Evolutionary conservation across 2,888 invertebrate genomes (phyloP), one percentile per base, ranked within the genome.

Genomic region (Leptinotarsa tumamoca): DNA sequence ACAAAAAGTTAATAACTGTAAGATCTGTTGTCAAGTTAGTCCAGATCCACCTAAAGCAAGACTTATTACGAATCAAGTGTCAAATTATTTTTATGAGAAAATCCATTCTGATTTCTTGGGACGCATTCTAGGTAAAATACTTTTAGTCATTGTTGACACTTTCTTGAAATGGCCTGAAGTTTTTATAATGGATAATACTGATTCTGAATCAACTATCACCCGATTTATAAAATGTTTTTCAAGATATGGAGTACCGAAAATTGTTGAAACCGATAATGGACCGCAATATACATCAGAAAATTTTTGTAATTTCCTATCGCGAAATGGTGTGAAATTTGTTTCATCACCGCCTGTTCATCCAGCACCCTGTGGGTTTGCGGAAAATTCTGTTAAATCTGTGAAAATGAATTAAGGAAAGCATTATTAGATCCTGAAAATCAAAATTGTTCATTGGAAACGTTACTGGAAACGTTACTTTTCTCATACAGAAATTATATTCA

Each of bases 101-200:
- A 71, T 73, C 18, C 73, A 76, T 73, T 67, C 69, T 27, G 74
- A 75, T 71, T 71, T 75, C 68, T 23, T 71, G 33, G 71, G 68
- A 27, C 74, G 68, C 2, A 54, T 75, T 15, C 52, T 49, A 61
- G 74, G 71, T 18, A 68, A 71, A 71, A 71, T 52, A 43, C 33
- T 75, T 27, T 51, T 71, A 18, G 61, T 75, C 13, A 75, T 75
- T n/a, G 58, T 68, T 17, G 75, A 75, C 33, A 71, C 75, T 21
- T 75, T 33, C 52, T 71, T 68, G 18, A 75, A 75, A 61, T 71
- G 71, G 71, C 71, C 75, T 3, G 73, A 73, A 18, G 68, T 49
- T 61, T 73, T 68, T 21, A 61, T 68, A n/a, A 73, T 73, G 73
- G 18, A 50, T 13, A 49, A 21, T 70, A 70, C 70, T 18, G 72